A percentile compares a stretch with the other conserved stretches of the same genome.
Evolutionary conservation across 2,113 vertebrate species (phyloP).

Genomic region (Fregetta grallaria): DNA sequence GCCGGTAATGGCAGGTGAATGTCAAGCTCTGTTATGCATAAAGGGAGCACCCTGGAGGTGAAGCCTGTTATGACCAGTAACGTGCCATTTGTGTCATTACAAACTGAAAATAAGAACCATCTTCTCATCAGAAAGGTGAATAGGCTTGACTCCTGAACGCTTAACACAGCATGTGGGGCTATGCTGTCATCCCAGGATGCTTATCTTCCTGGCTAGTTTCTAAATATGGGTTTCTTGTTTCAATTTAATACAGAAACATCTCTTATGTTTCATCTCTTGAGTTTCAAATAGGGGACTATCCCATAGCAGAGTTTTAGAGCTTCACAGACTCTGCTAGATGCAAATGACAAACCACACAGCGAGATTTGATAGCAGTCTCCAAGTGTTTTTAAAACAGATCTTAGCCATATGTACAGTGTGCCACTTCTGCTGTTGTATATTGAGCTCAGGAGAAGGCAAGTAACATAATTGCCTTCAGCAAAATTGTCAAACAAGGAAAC

Average conservation of each 20-base stretch:
- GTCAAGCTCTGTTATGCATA: background rate
- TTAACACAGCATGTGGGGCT: background rate
- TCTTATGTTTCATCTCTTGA: background rate
- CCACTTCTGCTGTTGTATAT: background rate
- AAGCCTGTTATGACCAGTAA: background rate
- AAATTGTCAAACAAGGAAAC: conserved; percentile 32
- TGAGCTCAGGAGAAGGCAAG: conserved; percentile 20
- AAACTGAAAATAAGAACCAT: background rate
- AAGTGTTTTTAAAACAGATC: conserved; percentile 5
- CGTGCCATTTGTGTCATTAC: background rate
- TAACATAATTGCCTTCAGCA: conserved; percentile 40
- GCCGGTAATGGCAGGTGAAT: background rate
- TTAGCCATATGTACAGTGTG: background rate
- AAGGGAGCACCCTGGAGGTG: background rate
- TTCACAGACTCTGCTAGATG: background rate
- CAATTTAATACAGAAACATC: background rate
- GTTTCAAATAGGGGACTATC: background rate
- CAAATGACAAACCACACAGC: background rate
- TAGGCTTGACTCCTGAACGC: background rate
- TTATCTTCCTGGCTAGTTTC: background rate
- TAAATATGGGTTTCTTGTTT: background rate
- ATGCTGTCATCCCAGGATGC: background rate
- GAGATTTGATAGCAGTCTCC: background rate
- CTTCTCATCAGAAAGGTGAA: background rate
- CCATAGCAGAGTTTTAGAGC: background rate